Conservation (phyloP, 2,888 invertebrate genomes). For the Notodonta ziczac region DNA sequence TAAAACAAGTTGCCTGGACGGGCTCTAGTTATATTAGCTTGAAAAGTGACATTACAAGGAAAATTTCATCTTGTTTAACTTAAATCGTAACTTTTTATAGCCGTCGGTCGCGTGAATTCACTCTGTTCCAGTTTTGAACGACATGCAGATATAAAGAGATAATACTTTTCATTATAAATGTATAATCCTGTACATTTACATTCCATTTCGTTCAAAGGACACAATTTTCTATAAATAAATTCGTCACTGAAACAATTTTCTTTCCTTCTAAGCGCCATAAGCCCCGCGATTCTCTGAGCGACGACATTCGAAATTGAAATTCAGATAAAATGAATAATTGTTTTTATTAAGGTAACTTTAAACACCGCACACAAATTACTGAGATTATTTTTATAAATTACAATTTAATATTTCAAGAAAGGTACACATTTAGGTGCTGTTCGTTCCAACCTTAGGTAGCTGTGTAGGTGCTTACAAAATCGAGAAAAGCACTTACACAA, state of each 20-base stretch:
- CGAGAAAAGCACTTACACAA: not conserved
- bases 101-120: constrained; percentile 47
- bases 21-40: constrained; percentile 50
- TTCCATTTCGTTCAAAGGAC: constrained; percentile 10
- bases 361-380: constrained; percentile 31
- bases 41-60: constrained; percentile 61
- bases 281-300: constrained; percentile 21
- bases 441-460: too few relatives aligned
- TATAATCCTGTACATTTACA: constrained; percentile 11
- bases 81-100: constrained; percentile 63
- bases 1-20: constrained; percentile 46
- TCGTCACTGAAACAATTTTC: constrained; percentile 17
- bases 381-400: constrained; percentile 31
- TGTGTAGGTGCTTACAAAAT: too few relatives aligned
- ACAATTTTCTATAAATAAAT: constrained; percentile 12
- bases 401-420: constrained; percentile 8
- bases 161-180: constrained; percentile 24
- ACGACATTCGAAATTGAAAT: constrained; percentile 37
- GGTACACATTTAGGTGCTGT: not conserved
- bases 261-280: constrained; percentile 24
- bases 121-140: constrained; percentile 34
- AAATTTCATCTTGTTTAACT: constrained; percentile 65
- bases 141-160: constrained; percentile 29
- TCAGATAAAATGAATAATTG: constrained; percentile 38
- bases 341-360: constrained; percentile 23